phyloP scores from a whole-genome alignment of 2,888 invertebrate species.

The Polyommatus iphigenia region DNA sequence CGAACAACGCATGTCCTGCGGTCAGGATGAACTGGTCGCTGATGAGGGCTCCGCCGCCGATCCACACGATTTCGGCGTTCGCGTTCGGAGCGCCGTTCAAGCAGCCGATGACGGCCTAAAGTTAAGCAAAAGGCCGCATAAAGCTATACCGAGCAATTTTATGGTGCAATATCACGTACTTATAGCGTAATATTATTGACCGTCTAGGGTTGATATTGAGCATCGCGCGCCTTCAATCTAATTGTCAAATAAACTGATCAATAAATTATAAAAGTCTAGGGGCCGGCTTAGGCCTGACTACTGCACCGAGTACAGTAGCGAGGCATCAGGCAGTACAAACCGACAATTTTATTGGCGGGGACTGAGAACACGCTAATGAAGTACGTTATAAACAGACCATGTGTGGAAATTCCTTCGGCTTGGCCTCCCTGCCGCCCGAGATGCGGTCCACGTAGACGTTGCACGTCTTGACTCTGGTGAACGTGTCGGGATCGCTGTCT shows the following conservation, averaged over 20 bases:
- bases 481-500: background rate
- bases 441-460: slow-evolving; percentile 31
- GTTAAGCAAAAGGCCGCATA: background rate
- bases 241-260: no score
- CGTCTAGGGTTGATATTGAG: no score
- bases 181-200: no score
- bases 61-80: slow-evolving; percentile 42
- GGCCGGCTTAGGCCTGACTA: no score
- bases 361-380: no score
- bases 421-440: slow-evolving; percentile 30
- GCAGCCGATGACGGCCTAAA: slow-evolving; percentile 41
- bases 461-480: slow-evolving; percentile 31
- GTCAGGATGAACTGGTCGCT: slow-evolving; percentile 50
- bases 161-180: no score
- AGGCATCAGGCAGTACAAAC: no score
- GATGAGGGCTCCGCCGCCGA: slow-evolving; percentile 49
- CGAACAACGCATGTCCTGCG: slow-evolving; percentile 43
- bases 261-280: no score
- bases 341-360: no score
- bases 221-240: no score
- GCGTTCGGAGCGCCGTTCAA: slow-evolving; percentile 20
- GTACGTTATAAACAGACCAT: slow-evolving; percentile 37
- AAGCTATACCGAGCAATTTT: no score
- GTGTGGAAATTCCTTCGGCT: slow-evolving; percentile 39
- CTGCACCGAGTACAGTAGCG: no score